Percentiles rank a stretch among this genome's conserved stretches.
Conservation (phyloP, 2,888 invertebrate species). For the Drosophila kambysellisi region DNA sequence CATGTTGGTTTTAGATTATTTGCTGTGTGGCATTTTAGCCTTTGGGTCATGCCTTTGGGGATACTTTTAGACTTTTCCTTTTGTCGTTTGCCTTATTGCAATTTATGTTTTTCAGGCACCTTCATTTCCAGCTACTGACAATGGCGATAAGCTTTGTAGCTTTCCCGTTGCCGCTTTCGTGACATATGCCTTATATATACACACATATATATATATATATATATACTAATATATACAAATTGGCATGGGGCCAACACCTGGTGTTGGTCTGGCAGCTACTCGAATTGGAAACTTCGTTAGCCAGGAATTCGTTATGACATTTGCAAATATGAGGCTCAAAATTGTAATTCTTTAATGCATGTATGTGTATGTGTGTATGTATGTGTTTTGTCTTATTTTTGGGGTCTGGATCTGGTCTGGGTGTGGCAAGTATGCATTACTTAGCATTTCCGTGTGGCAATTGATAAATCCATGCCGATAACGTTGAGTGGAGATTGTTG, state of each 20-base stretch:
- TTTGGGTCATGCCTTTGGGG: constrained; percentile 56
- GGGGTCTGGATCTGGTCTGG: constrained; percentile 52
- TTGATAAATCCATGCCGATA: constrained; percentile 63
- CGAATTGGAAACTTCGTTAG: constrained; percentile 59
- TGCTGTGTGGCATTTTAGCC: constrained; percentile 16
- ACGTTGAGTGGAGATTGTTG: constrained; percentile 67
- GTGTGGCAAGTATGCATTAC: constrained; percentile 63
- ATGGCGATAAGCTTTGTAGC: constrained; percentile 39
- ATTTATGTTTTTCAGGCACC: constrained; percentile 69
- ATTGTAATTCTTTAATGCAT: constrained; percentile 34
- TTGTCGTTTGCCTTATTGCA: constrained; percentile 47
- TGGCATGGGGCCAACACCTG: constrained; percentile 60
- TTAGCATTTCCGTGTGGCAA: constrained; percentile 68
- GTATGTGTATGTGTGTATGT: neutral
- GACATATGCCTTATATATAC: constrained; percentile 40
- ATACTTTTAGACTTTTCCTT: constrained; percentile 55
- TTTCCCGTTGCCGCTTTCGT: constrained; percentile 29
- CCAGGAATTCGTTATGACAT: constrained; percentile 70
- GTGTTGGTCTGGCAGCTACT: constrained; percentile 37
- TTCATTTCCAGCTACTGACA: constrained; percentile 63
- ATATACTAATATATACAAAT: constrained; percentile 14
- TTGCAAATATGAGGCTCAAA: constrained; percentile 52
- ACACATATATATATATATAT: constrained; percentile 18
- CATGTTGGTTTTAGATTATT: constrained; percentile 18
- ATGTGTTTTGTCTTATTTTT: constrained; percentile 20